These are phyloP conservation scores for Nudaria mundana DNA, from an alignment of 2,888 invertebrate species.

Conservation along the genomic window DNA sequence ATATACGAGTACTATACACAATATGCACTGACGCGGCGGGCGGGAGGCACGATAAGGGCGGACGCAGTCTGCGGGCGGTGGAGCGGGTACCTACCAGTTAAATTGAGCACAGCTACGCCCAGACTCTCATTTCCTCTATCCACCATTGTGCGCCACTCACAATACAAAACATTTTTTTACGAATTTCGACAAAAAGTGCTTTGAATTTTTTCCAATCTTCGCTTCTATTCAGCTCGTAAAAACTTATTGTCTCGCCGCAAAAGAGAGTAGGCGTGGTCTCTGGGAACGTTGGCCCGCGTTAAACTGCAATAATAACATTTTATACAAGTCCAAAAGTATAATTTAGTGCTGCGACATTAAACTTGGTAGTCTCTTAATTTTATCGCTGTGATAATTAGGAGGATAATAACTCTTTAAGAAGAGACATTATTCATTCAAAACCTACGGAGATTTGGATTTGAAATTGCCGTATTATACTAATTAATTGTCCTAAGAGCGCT, in stretches of 20 bases:
- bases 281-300: constrained; percentile 36
- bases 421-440: constrained; percentile 72
- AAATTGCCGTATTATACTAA: constrained; percentile 78
- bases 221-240: constrained; percentile 71
- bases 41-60: constrained; percentile 16
- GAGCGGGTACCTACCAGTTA: constrained; percentile 64
- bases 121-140: constrained; percentile 79
- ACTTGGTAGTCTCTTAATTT: constrained; percentile 62
- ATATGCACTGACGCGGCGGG: constrained; percentile 34
- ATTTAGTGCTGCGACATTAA: constrained; percentile 52
- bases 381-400: constrained; percentile 68
- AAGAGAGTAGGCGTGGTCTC: constrained; percentile 51
- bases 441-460: constrained; percentile 69
- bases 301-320: constrained; percentile 50
- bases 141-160: constrained; percentile 75
- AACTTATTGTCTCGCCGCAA: constrained; percentile 70
- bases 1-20: no score
- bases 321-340: constrained; percentile 50
- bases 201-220: constrained; percentile 79
- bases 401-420: constrained; percentile 73
- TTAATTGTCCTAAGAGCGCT: constrained; percentile 72
- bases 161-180: constrained; percentile 80
- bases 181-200: constrained; percentile 78
- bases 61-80: constrained; percentile 30
- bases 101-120: constrained; percentile 74